Conservation (phyloP, 1,140 invertebrate genomes). For the Bombus consobrinus region DNA sequence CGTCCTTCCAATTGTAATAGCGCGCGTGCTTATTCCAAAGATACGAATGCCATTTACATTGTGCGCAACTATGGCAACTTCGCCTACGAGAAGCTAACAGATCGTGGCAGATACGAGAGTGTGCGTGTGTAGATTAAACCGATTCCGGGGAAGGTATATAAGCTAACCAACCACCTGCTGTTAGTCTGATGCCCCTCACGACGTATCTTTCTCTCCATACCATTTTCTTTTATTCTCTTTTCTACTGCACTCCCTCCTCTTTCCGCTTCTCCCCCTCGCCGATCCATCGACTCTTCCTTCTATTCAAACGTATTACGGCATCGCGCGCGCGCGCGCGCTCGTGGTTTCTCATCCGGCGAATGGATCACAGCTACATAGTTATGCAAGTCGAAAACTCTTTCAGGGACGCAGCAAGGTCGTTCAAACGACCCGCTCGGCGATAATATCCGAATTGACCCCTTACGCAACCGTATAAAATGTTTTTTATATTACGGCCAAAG, state of each 20-base stretch:
- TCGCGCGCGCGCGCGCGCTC: slow-evolving; percentile 33
- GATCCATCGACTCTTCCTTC: slow-evolving; percentile 19
- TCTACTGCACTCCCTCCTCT: slow-evolving; percentile 26
- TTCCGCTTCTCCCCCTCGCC: slow-evolving; percentile 2
- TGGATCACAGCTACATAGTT: slow-evolving; percentile 56
- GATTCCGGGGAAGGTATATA: slow-evolving; percentile 73
- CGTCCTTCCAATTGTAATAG: slow-evolving; percentile 23
- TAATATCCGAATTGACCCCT: slow-evolving; percentile 13
- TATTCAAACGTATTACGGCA: slow-evolving; percentile 71
- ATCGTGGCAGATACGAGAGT: slow-evolving; percentile 20
- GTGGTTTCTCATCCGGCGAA: slow-evolving; percentile 53
- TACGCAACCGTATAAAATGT: background rate
- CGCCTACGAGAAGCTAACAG: slow-evolving; percentile 48
- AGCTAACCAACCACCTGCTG: slow-evolving; percentile 74
- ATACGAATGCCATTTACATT: slow-evolving; percentile 1
- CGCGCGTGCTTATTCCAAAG: background rate
- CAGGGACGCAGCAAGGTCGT: slow-evolving; percentile 52
- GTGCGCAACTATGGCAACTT: slow-evolving; percentile 34
- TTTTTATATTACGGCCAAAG: background rate
- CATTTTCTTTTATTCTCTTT: slow-evolving; percentile 32
- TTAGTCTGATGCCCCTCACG: slow-evolving; percentile 66
- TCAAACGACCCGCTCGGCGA: background rate
- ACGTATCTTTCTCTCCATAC: slow-evolving; percentile 52
- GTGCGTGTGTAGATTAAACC: slow-evolving; percentile 62
- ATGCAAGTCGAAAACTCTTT: slow-evolving; percentile 63